A percentile compares a stretch with the other conserved stretches of the same genome.
Conservation (phyloP, 1,140 invertebrate species). For the Pogonus chalceus region DNA sequence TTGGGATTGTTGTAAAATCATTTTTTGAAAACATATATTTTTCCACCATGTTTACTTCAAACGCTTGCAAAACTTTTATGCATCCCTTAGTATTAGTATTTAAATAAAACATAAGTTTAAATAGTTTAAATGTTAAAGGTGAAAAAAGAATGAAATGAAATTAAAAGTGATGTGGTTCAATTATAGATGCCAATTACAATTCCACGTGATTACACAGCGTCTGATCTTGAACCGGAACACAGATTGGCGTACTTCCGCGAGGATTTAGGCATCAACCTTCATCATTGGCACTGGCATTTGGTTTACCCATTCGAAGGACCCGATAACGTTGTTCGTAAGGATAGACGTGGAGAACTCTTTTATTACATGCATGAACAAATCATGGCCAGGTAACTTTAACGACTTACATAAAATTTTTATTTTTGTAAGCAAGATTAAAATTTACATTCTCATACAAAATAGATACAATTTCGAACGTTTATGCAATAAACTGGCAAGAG, state of each 20-base stretch:
- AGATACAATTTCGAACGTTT: constrained; percentile 58
- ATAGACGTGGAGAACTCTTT: constrained; percentile 61
- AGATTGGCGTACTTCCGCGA: constrained; percentile 56
- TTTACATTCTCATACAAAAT: constrained; percentile 37
- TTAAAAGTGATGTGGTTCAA: no score
- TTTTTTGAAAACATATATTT: neutral
- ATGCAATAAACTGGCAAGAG: constrained; percentile 45
- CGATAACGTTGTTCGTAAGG: constrained; percentile 43
- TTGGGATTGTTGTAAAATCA: neutral
- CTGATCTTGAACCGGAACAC: constrained; percentile 53
- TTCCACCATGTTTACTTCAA: neutral
- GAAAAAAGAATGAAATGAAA: no score
- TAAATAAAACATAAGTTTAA: neutral
- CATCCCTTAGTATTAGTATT: neutral
- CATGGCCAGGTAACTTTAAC: constrained; percentile 35
- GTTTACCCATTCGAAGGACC: constrained; percentile 49
- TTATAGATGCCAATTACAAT: constrained; percentile 44
- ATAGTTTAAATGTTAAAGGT: neutral
- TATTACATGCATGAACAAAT: constrained; percentile 67
- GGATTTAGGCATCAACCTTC: constrained; percentile 52
- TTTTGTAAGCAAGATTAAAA: no score
- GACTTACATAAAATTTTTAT: neutral
- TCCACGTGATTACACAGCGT: constrained; percentile 53
- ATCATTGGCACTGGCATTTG: constrained; percentile 68
- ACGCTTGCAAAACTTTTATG: neutral